A percentile compares a stretch with the other conserved stretches of the same genome.
Evolutionary conservation across 1,140 invertebrate species (phyloP).

Genomic region (Reticulitermes speratus): DNA sequence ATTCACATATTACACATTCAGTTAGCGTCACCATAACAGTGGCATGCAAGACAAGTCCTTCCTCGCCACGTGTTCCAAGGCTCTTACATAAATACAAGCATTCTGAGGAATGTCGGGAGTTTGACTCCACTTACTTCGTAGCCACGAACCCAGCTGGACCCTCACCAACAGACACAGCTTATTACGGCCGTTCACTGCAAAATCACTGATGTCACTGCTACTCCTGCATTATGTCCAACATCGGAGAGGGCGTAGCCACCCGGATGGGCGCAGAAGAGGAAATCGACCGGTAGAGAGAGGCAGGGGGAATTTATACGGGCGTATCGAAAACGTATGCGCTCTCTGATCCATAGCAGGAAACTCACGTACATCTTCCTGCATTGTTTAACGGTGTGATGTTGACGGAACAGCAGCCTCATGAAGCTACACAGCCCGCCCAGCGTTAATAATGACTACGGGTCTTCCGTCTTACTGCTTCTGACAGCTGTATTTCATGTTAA

Average conservation of each 20-base stretch:
- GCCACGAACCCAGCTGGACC: not conserved
- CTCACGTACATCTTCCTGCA: not conserved
- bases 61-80: no score
- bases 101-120: not conserved
- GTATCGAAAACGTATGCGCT: not conserved
- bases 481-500: no score
- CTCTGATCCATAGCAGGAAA: not conserved
- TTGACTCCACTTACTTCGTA: not conserved
- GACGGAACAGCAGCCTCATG: not conserved
- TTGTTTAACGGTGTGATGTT: not conserved
- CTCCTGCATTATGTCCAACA: slow-evolving; percentile 30
- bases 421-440: no score
- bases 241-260: not conserved
- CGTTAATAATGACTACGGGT: no score
- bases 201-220: slow-evolving; percentile 13
- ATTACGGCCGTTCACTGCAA: not conserved
- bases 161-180: not conserved
- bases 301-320: not conserved
- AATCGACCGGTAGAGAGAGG: not conserved
- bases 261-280: slow-evolving; percentile 3
- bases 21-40: not conserved
- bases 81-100: no score
- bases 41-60: not conserved
- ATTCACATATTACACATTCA: not conserved
- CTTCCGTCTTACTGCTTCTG: no score